Evolutionary conservation across 2,797 vertebrate genomes (phyloP).

Genomic region (Rhynchonycteris naso): DNA sequence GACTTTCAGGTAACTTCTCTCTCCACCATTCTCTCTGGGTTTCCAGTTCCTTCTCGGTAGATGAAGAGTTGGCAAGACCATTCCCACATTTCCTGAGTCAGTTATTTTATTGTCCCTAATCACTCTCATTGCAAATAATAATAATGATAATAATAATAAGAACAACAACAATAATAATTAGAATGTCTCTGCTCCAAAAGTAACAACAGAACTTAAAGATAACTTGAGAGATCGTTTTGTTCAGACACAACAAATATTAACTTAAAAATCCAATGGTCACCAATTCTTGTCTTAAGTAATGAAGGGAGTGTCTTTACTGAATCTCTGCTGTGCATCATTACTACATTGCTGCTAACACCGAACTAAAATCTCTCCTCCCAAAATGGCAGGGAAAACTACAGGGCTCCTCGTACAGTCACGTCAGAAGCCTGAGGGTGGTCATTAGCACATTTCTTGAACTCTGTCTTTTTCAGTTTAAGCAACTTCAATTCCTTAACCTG

Average conservation of each 20-base stretch:
- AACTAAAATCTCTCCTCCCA: neutral
- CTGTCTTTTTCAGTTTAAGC: conserved; percentile 46
- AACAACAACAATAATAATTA: neutral
- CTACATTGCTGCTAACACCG: neutral
- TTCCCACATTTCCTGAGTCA: neutral
- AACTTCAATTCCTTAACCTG: conserved; percentile 21
- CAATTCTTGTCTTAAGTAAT: neutral
- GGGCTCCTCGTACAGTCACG: neutral
- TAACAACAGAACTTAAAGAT: neutral
- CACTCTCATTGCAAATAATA: neutral
- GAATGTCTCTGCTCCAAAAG: neutral
- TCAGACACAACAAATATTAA: conserved; percentile 14
- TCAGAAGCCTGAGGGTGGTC: neutral
- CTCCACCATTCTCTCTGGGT: neutral
- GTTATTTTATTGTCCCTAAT: neutral
- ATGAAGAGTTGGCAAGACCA: neutral
- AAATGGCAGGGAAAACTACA: neutral
- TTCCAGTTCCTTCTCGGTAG: neutral
- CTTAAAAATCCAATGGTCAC: neutral
- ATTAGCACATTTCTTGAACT: neutral
- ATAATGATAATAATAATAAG: too few relatives aligned
- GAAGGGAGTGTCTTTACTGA: neutral
- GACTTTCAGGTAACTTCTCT: neutral
- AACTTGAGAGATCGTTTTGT: conserved; percentile 23
- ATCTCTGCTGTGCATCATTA: neutral